Conservation (phyloP, 2,888 invertebrate genomes). For the Eudasyphora cyanicolor region DNA sequence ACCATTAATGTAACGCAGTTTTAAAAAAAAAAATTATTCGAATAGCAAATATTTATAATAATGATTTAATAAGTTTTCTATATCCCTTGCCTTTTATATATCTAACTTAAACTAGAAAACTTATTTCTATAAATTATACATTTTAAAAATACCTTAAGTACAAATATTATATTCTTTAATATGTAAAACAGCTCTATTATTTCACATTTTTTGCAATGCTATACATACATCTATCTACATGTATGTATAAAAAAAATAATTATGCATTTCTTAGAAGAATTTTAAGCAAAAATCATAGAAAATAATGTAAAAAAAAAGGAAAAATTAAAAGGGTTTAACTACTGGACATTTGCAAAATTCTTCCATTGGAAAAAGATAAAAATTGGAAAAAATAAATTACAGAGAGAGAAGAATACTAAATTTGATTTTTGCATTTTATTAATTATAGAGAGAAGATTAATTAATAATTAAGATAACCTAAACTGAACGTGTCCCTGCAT, state of each 20-base stretch:
- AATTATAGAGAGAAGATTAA: too few relatives aligned
- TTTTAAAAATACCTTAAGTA: not conserved
- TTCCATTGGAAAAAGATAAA: not conserved
- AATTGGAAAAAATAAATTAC: not conserved
- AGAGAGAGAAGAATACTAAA: not conserved
- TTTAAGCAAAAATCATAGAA: not conserved
- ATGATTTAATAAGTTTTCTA: too few relatives aligned
- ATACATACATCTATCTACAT: not conserved
- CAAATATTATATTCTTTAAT: not conserved
- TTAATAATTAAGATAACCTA: conserved; percentile 49
- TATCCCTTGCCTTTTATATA: too few relatives aligned
- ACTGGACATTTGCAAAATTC: conserved; percentile 4
- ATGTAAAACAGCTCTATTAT: conserved; percentile 56
- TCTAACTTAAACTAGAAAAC: too few relatives aligned
- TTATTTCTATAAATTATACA: too few relatives aligned
- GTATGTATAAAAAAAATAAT: conserved; percentile 8
- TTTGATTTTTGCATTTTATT: too few relatives aligned
- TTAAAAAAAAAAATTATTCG: too few relatives aligned
- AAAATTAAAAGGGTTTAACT: not conserved
- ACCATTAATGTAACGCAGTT: too few relatives aligned
- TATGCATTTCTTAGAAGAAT: conserved; percentile 51
- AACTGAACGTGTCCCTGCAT: conserved; percentile 70
- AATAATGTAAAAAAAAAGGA: not conserved
- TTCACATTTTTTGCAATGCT: not conserved
- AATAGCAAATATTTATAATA: too few relatives aligned